phyloP scores from a whole-genome alignment of 2,797 vertebrate genomes.

The Acestrorhynchus altus region DNA sequence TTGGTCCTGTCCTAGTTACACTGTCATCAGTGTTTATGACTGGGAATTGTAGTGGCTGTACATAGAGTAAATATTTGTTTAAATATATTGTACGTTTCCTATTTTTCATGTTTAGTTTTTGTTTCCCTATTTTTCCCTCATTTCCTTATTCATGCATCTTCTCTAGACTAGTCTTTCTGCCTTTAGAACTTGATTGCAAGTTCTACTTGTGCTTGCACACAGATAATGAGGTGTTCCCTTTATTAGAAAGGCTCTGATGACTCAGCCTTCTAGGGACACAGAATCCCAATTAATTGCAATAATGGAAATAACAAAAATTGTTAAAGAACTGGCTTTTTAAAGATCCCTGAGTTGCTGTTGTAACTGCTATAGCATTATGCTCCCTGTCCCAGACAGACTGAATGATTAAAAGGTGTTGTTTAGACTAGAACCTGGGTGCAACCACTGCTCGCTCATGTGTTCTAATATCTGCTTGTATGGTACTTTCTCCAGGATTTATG shows the following conservation, averaged over 20 bases:
- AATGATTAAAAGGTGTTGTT: neutral
- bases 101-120: neutral
- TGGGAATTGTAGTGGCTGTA: neutral
- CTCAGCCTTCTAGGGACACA: too few relatives aligned
- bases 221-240: too few relatives aligned
- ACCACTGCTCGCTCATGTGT: neutral
- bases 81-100: neutral
- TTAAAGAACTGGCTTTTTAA: neutral
- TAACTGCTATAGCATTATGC: too few relatives aligned
- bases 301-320: too few relatives aligned
- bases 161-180: neutral
- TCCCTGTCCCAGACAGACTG: neutral
- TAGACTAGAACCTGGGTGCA: neutral
- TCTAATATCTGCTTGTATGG: neutral
- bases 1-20: neutral
- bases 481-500: constrained; percentile 2
- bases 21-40: neutral
- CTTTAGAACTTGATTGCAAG: neutral
- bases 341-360: neutral
- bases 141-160: neutral
- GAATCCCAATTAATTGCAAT: too few relatives aligned
- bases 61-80: neutral
- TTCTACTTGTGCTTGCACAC: too few relatives aligned
- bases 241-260: too few relatives aligned
- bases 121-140: neutral